Evolutionary conservation across 1,140 invertebrate genomes (phyloP), one percentile per base, ranked within the genome.

Genomic region (Drosophila tristis): DNA sequence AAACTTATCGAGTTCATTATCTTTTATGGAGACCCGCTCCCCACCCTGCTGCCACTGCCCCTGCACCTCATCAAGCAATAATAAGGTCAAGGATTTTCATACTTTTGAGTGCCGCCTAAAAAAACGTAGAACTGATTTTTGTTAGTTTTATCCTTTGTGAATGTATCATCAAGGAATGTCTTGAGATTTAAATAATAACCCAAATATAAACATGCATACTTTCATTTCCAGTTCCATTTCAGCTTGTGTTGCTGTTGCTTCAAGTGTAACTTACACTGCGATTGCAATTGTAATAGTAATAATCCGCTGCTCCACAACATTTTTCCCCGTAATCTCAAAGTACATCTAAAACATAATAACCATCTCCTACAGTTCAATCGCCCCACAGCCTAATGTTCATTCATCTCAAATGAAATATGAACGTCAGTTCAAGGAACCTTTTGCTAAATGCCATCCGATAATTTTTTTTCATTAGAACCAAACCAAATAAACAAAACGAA

Each of bases 1-100:
- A 74, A 82, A 74, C 79, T 81, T 82, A 82, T 85, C 76, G 66
- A 76, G 80, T 73, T 84, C 66, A 80, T 84, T 84, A 73, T 84
- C 75, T 84, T 72, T 60, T 75, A 74, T 71, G 48, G 35, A 39
- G 35, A 39, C 31, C 31, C 9, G 31, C 9, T 35, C 9, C 31
- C 31, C 31, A 11, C 4, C 9, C 31, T 1, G 31, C 31, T 35
- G 35, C 4, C 9, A 4, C 3, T 35, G 31, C 31, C 9, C 62
- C 63, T 64, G 59, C 23, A 35, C 7, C 11, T 42, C 64, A 42
- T 25, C 29, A 35, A n/a, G 25, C 16, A 16, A 62, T 76, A 85
- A 76, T 73, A 64, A 75, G 80, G 80, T 85, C 80, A 84, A 84
- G 80, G 80, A 85, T 76, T 84, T 85, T 80, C 20, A 84, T 61